Evolutionary conservation across 2,888 invertebrate genomes (phyloP), one percentile per base, ranked within the genome.

Genomic region (Uloborus plumipes): DNA sequence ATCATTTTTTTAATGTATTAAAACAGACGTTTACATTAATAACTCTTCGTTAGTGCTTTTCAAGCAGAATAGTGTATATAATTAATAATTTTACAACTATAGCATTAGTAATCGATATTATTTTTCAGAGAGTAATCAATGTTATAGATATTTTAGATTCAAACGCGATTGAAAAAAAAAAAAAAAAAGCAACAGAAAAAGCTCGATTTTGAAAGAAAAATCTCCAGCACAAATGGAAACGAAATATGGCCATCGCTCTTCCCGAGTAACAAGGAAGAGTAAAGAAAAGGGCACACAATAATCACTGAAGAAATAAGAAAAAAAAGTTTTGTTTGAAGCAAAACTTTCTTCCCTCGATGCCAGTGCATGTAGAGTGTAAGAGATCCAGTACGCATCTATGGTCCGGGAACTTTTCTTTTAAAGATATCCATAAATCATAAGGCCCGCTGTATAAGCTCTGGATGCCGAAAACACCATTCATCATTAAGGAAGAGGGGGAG

Each of bases 341-440:
- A 75, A 82, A 81, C 80, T 81, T 81, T 81, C 81, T 76, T 82
- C 71, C 65, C 72, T 39, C 59, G 79, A 72, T 66, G 79, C 72
- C 47, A 14, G 39, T 59, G 75, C 71, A 75, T 75, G 81, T 81
- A 81, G 74, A 74, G 72, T 72, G 72, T 55, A 78, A 65, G 78
- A 66, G 72, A 72, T 80, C 79, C 67, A 80, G 61, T 73, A 72
- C 72, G 59, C 81, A 74, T 64, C 70, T 73, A 65, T 20, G 49
- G 69, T 64, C 66, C 72, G 20, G 65, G 71, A 71, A 76, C 75
- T 75, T 82, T 82, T 76, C 76, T 75, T 70, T 76, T 76, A 74
- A 70, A 82, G 81, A 75, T 71, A 76, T n/a, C 66, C 71, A 82
- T 82, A 82, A 82, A 82, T 82, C 81, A 76, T 81, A 81, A 81